Evolutionary conservation across 2,888 invertebrate genomes (phyloP).

Genomic region (Cenopis cana): DNA sequence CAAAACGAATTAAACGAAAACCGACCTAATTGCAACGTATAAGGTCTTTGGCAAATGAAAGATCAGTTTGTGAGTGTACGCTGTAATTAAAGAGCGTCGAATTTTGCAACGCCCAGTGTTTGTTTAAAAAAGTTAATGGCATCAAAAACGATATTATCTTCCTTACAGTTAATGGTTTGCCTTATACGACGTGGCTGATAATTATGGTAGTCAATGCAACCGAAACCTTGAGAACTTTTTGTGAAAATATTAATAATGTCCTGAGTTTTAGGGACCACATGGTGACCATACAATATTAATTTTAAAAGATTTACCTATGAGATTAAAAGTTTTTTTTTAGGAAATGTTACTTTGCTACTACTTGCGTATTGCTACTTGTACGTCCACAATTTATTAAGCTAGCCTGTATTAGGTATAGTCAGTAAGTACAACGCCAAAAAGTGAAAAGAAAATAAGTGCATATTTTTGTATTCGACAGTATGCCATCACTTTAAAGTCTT

Average conservation of each 20-base stretch:
- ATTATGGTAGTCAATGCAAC: slow-evolving; percentile 33
- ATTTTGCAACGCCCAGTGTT: slow-evolving; percentile 46
- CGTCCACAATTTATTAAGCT: no score
- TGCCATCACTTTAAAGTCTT: no score
- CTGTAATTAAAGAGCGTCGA: slow-evolving; percentile 46
- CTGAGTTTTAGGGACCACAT: slow-evolving; percentile 2
- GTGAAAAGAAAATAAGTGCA: no score
- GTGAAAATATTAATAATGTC: slow-evolving; percentile 4
- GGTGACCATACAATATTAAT: neutral
- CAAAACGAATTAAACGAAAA: slow-evolving; percentile 1
- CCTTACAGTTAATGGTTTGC: slow-evolving; percentile 38
- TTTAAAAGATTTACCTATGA: neutral
- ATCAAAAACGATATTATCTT: slow-evolving; percentile 45
- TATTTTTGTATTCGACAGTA: no score
- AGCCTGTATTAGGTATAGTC: no score
- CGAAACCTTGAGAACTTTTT: neutral
- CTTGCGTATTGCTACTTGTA: no score
- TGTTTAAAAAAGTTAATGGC: slow-evolving; percentile 47
- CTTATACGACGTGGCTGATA: slow-evolving; percentile 41
- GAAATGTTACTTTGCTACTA: no score
- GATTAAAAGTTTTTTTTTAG: no score
- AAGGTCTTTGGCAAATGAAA: neutral
- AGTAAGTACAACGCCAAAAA: no score
- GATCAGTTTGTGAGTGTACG: slow-evolving; percentile 1
- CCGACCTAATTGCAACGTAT: neutral